Evolutionary conservation across 2,797 vertebrate species (phyloP), one percentile per base, ranked within the genome.

Genomic region (Botia almorhae): DNA sequence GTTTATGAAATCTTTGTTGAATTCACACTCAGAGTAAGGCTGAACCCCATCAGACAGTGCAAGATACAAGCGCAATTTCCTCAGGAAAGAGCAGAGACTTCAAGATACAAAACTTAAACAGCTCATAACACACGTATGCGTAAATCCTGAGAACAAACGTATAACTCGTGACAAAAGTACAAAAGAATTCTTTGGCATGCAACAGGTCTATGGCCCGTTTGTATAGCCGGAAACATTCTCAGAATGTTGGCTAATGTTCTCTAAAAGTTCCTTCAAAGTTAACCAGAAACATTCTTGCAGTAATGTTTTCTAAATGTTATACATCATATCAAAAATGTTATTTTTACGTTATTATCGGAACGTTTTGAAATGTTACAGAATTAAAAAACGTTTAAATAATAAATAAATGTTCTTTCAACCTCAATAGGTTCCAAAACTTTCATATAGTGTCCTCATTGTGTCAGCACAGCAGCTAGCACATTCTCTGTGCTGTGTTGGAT

Each of bases 401-500:
- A 43, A 10, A 10, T 2, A 46, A 46, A 46, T 8, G 43, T 46
- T 46, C 10, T 46, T 46, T 11, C 43, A 46, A 46, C 43, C 43
- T 46, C 10, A 46, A 71, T 36, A 64, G 51, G 68, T 19, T 78
- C 11, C 13, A 67, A 65, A 77, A 60, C 39, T 48, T 72, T 36
- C n/a, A 43, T 43, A 74, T 69, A 78, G 63, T 78, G 75, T 14
- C 70, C 75, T 77, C 50, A 82, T 67, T 78, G 74, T 82, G 75
- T 71, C 55, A 78, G 36, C 26, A 73, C 7, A 58, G 23, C 75
- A 74, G 56, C 7, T 16, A 61, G 63, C 60, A n/a, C 26, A 58
- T 61, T 56, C 56, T 46, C 26, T 78, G 67, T 26, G 43, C 48
- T 78, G 50, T 70, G 68, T 17, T 48, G n/a, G n/a, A n/a, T n/a